Conservation (phyloP, 1,140 invertebrate genomes). For the Papilio aristodemus region DNA sequence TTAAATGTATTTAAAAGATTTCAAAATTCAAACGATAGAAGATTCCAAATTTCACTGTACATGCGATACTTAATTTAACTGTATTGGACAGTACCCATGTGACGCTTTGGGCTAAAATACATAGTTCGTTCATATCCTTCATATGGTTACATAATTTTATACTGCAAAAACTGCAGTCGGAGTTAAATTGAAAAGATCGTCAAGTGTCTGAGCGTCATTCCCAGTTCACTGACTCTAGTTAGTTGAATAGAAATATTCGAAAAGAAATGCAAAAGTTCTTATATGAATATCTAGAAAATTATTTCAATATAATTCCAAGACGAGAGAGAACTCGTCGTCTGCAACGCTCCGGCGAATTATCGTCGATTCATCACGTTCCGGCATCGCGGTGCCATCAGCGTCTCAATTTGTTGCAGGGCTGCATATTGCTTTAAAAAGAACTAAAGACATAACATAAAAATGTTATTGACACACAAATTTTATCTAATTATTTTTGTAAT, state of each 20-base stretch:
- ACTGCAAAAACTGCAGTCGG: neutral
- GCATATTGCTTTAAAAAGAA: slow-evolving; percentile 24
- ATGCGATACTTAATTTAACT: too few species aligned
- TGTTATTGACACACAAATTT: neutral
- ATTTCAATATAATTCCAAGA: slow-evolving; percentile 33
- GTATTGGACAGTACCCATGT: too few species aligned
- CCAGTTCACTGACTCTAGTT: slow-evolving; percentile 13
- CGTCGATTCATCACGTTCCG: slow-evolving; percentile 33
- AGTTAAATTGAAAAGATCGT: slow-evolving; percentile 22
- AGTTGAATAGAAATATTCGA: slow-evolving; percentile 21
- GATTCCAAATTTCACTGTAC: too few species aligned
- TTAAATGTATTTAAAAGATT: neutral
- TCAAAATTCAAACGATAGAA: neutral
- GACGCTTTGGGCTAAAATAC: too few species aligned
- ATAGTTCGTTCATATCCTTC: neutral
- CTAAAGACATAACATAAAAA: neutral
- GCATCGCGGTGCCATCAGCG: slow-evolving; percentile 23
- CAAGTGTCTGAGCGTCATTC: slow-evolving; percentile 23
- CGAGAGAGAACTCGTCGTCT: neutral
- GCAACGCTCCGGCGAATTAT: slow-evolving; percentile 26
- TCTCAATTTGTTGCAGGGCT: slow-evolving; percentile 29
- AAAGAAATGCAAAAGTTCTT: slow-evolving; percentile 25
- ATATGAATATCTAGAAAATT: slow-evolving; percentile 33
- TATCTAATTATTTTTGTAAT: neutral
- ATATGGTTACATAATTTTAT: neutral